phyloP scores from a whole-genome alignment of 2,888 invertebrate species.

The Helobdella robusta region DNA sequence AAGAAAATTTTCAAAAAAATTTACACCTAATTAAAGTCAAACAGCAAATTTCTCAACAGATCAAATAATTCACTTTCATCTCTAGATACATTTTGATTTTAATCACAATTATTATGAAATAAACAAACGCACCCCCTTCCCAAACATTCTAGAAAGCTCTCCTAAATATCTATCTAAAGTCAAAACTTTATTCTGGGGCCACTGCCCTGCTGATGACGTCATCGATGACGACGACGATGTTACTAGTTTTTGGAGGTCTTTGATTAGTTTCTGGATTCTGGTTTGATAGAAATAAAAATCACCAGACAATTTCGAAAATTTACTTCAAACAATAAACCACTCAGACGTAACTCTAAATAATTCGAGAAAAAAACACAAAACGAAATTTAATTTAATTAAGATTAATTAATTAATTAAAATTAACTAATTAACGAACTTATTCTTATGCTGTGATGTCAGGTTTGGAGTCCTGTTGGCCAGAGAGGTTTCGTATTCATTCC shows the following conservation, averaged over 20 bases:
- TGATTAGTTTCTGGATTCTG: constrained; percentile 53
- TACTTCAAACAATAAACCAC: no score
- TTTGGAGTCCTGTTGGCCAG: constrained; percentile 40
- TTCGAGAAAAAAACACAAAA: not conserved
- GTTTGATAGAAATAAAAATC: constrained; percentile 10
- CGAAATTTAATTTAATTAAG: no score
- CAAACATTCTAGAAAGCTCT: constrained; percentile 54
- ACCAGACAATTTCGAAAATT: not conserved
- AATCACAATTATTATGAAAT: no score
- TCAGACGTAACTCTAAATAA: not conserved
- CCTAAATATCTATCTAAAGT: constrained; percentile 56
- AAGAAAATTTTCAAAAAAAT: no score
- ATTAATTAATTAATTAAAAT: not conserved
- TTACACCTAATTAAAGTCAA: not conserved
- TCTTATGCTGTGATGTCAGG: constrained; percentile 44
- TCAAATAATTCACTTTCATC: no score
- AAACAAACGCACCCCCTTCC: constrained; percentile 51
- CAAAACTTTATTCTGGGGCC: constrained; percentile 55
- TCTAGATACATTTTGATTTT: no score
- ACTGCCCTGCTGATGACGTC: constrained; percentile 46
- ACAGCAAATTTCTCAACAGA: not conserved
- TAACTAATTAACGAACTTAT: constrained; percentile 42
- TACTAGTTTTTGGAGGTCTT: constrained; percentile 48
- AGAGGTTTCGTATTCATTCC: constrained; percentile 57
- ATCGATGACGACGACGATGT: constrained; percentile 37